phyloP scores from a whole-genome alignment of 2,888 invertebrate species.

The Arge pagana region DNA sequence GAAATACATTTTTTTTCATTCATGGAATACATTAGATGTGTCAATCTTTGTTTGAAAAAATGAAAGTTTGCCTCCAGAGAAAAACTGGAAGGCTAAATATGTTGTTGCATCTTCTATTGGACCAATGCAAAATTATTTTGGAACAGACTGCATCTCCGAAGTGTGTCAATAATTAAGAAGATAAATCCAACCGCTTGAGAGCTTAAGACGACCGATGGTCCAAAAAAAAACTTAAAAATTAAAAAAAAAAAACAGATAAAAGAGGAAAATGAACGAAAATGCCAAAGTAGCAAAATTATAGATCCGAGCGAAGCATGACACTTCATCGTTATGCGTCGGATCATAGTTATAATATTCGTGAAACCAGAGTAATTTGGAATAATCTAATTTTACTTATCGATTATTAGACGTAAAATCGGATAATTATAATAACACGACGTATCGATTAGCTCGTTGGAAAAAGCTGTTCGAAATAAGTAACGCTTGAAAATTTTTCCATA shows the following conservation, averaged over 20 bases:
- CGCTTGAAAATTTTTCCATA: neutral
- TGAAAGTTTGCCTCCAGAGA: too few species aligned
- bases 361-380: slow-evolving; percentile 14
- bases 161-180: too few species aligned
- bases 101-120: too few species aligned
- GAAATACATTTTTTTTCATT: too few species aligned
- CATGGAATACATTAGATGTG: too few species aligned
- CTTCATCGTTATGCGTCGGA: slow-evolving; percentile 2
- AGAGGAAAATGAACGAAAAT: too few species aligned
- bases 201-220: slow-evolving; percentile 24
- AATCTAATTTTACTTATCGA: slow-evolving; percentile 11
- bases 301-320: slow-evolving; percentile 1
- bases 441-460: slow-evolving; percentile 11
- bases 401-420: neutral
- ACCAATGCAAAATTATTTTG: too few species aligned
- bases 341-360: slow-evolving; percentile 14
- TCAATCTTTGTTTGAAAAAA: too few species aligned
- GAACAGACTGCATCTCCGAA: too few species aligned
- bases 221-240: slow-evolving; percentile 19
- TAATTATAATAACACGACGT: slow-evolving; percentile 3
- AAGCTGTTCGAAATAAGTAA: too few species aligned
- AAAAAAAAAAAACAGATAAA: neutral
- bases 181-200: too few species aligned
- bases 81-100: too few species aligned
- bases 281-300: slow-evolving; percentile 23